Conservation (phyloP, 2,113 vertebrate species). For the Mesocricetus auratus region DNA sequence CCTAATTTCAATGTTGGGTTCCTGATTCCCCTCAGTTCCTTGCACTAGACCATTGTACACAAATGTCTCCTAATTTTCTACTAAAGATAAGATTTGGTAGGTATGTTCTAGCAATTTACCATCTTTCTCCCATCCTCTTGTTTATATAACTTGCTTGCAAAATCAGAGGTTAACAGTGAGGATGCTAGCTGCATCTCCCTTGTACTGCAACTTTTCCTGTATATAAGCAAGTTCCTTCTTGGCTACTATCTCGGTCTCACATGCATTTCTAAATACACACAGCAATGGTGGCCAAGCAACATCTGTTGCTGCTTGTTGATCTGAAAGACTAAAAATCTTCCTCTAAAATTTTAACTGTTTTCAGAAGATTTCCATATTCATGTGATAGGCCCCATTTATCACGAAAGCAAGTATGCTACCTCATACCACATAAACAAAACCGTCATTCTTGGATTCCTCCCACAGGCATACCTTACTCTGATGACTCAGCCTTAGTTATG, state of each 20-base stretch:
- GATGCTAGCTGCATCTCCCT: neutral
- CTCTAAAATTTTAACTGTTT: neutral
- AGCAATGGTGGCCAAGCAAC: too few species aligned
- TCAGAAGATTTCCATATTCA: neutral
- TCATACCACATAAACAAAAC: neutral
- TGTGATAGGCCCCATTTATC: neutral
- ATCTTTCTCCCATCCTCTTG: neutral
- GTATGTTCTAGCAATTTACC: neutral
- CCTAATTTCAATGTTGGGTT: neutral
- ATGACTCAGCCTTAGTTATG: neutral
- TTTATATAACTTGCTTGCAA: neutral
- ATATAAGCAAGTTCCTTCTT: neutral
- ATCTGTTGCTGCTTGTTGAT: neutral
- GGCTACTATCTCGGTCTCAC: neutral
- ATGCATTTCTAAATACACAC: neutral
- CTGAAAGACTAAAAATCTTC: neutral
- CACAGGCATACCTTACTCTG: neutral
- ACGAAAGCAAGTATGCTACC: neutral
- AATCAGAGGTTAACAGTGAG: neutral
- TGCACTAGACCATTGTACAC: neutral
- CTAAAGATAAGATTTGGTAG: neutral
- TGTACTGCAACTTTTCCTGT: neutral
- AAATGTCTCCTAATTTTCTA: neutral
- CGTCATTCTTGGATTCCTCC: neutral
- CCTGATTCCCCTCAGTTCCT: neutral